Conservation (phyloP, 2,888 invertebrate genomes). For the Ypsolopha sequella region DNA sequence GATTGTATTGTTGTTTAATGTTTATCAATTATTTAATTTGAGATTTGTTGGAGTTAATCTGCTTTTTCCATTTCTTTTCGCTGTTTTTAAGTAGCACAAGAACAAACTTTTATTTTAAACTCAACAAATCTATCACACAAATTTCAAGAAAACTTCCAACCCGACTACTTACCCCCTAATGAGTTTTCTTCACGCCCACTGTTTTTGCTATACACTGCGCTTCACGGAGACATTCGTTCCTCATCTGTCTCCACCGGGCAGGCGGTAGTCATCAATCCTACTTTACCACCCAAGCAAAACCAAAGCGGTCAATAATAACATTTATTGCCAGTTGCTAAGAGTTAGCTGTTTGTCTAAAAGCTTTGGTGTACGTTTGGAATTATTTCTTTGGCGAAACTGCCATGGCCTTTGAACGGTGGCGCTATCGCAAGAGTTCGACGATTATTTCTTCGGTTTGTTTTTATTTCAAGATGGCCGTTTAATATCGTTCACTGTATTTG, state of each 20-base stretch:
- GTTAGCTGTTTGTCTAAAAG: too few relatives aligned
- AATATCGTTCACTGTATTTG: background rate
- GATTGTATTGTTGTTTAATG: too few relatives aligned
- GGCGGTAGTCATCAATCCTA: constrained; percentile 47
- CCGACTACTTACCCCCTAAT: constrained; percentile 2
- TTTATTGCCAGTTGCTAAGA: too few relatives aligned
- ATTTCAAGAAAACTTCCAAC: too few relatives aligned
- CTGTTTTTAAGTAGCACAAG: too few relatives aligned
- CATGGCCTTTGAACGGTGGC: constrained; percentile 3
- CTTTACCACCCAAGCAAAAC: constrained; percentile 9
- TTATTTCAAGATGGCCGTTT: background rate
- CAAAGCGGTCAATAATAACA: too few relatives aligned
- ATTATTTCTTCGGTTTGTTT: background rate
- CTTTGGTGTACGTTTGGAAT: constrained; percentile 16
- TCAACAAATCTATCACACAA: too few relatives aligned
- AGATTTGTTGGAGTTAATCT: too few relatives aligned
- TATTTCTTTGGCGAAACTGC: constrained; percentile 21
- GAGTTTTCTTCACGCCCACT: constrained; percentile 1
- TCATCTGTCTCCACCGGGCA: constrained; percentile 35
- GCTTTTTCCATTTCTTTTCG: too few relatives aligned
- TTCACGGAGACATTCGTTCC: constrained; percentile 31
- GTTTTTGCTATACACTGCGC: constrained; percentile 7
- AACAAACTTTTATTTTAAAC: too few relatives aligned
- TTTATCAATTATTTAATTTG: too few relatives aligned
- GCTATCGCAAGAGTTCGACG: background rate